Base-by-base conservation (phyloP, 1,140 invertebrate genomes). In the Helicoverpa zea region DNA sequence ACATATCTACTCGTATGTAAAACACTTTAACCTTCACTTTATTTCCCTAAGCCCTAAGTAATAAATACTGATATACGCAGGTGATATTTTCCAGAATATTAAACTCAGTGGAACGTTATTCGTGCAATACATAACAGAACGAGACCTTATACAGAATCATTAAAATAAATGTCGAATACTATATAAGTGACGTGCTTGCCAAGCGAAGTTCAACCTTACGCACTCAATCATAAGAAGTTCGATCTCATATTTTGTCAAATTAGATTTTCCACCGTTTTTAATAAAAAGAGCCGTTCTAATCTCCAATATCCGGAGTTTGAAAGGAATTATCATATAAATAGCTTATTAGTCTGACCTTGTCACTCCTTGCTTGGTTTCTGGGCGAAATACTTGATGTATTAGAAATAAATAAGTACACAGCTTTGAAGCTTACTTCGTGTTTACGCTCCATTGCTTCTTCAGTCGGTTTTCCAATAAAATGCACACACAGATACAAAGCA, bases 311-410 rank as follows among this genome's bases (percentile, higher is more conserved):
- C 64, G 43, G 7, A 43, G 35, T 14, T 18, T 68, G 35, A 59
- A 79, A 58, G 52, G 64, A 79, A 79, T 79, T 79, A 79, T 79
- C 66, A 79, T 79, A 70, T 79, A 79, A 58, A 79, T 70, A 35
- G 64, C 35, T 70, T 79, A 79, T 79, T 59, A 70, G 66, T 47
- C 52, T 63, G 58, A 51, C 66, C 66, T 49, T 52, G 66, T 23
- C 49, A 52, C 66, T 70, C 29, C 63, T 70, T 52, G 23, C 4
- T 23, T 29, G 12, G 18, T 29, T 23, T 70, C 66, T 29, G 13
- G 14, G 5, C 47, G 35, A 47, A 47, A 47, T 66, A 47, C 18
- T 30, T 13, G 23, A 23, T 4, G 29, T 61, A 30, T 61, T 30
- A 23, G 23, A 13, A 54, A 54, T n/a, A 54, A 14, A 54, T 54